phyloP scores from a whole-genome alignment of 2,888 invertebrate genomes.

The Stramonita haemastoma region DNA sequence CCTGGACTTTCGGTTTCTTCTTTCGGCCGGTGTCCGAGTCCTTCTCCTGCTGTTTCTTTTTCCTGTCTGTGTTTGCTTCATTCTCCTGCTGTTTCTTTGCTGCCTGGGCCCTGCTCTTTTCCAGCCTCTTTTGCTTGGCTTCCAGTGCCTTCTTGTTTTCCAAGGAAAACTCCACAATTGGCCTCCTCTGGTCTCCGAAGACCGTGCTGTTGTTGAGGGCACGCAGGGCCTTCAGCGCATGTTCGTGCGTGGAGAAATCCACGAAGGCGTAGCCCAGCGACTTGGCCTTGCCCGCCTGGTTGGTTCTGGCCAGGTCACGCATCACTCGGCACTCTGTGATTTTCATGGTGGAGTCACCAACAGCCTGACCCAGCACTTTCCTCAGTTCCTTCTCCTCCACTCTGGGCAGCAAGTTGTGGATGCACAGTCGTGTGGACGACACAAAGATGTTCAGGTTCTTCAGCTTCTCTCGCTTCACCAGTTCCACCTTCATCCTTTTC shows the following conservation, averaged over 20 bases:
- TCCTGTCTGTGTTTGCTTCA: slow-evolving; percentile 31
- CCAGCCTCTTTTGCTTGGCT: slow-evolving; percentile 68
- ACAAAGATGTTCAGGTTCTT: slow-evolving; percentile 94
- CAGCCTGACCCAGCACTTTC: slow-evolving; percentile 84
- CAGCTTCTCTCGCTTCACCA: slow-evolving; percentile 82
- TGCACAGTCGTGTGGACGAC: slow-evolving; percentile 89
- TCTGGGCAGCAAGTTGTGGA: slow-evolving; percentile 90
- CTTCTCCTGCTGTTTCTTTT: no score
- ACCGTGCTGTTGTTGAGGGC: slow-evolving; percentile 94
- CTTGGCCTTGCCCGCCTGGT: slow-evolving; percentile 82
- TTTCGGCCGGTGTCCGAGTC: no score
- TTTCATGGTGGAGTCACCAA: slow-evolving; percentile 81
- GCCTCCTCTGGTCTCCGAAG: slow-evolving; percentile 84
- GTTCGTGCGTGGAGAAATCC: slow-evolving; percentile 90
- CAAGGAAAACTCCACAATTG: slow-evolving; percentile 76
- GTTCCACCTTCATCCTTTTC: slow-evolving; percentile 81
- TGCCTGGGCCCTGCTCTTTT: slow-evolving; percentile 56
- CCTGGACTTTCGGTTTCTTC: slow-evolving; percentile 41
- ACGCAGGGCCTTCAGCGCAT: slow-evolving; percentile 90
- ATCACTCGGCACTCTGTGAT: slow-evolving; percentile 93
- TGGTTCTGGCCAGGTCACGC: slow-evolving; percentile 86
- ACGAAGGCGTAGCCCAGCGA: slow-evolving; percentile 96
- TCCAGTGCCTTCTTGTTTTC: slow-evolving; percentile 72
- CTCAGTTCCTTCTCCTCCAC: slow-evolving; percentile 87
- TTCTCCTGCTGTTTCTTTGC: slow-evolving; percentile 41